phyloP scores from a whole-genome alignment of 1,140 invertebrate genomes.

The Daktulosphaira vitifoliae region DNA sequence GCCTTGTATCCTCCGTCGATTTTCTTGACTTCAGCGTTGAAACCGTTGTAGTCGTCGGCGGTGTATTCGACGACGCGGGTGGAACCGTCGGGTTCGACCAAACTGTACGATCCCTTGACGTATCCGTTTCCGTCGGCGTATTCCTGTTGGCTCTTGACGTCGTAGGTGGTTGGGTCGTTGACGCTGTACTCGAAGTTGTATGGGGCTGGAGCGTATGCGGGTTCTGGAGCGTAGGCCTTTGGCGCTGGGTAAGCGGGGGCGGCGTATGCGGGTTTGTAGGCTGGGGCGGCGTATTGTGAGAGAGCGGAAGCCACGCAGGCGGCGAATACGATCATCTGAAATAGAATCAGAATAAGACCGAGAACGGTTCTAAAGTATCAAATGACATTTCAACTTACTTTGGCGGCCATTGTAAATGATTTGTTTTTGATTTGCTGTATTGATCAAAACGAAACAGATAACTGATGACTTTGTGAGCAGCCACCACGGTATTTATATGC shows the following conservation, averaged over 20 bases:
- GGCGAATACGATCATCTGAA: conserved; percentile 49
- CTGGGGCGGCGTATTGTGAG: conserved; percentile 38
- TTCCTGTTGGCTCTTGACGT: conserved; percentile 54
- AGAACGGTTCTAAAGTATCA: too few species aligned
- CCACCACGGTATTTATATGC: conserved; percentile 8
- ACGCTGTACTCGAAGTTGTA: conserved; percentile 50
- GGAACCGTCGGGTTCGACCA: conserved; percentile 46
- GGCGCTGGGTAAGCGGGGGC: conserved; percentile 35
- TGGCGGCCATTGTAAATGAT: not conserved
- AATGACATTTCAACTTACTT: not conserved
- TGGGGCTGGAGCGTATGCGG: conserved; percentile 5
- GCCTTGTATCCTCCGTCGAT: conserved; percentile 38
- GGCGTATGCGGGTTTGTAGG: conserved; percentile 30
- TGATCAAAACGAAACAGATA: not conserved
- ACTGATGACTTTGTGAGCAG: not conserved
- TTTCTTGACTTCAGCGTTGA: conserved; percentile 46
- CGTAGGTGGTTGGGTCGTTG: conserved; percentile 49
- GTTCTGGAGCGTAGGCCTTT: conserved; percentile 18
- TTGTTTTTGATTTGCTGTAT: not conserved
- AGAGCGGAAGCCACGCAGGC: conserved; percentile 48
- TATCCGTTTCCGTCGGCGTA: conserved; percentile 49
- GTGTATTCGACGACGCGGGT: conserved; percentile 54
- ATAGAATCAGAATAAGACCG: not conserved
- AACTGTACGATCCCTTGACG: conserved; percentile 46
- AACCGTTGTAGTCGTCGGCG: conserved; percentile 59